Evolutionary conservation across 2,888 invertebrate species (phyloP).

Genomic region (Xestobium rufovillosum): DNA sequence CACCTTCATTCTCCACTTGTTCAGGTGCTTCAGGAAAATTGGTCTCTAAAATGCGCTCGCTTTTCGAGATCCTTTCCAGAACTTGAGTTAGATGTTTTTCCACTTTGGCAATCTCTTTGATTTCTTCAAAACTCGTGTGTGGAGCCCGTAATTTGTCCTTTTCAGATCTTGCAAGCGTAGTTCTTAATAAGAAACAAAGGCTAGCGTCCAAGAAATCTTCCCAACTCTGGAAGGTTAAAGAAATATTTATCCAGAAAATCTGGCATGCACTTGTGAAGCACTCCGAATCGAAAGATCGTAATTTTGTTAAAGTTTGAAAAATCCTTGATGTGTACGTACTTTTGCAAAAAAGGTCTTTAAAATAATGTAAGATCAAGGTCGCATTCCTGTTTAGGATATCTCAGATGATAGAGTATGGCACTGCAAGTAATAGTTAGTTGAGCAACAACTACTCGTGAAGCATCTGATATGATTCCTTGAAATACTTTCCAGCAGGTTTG

Average conservation of each 20-base stretch:
- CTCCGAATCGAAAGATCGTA: too few relatives aligned
- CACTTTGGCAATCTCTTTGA: conserved; percentile 37
- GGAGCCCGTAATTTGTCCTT: conserved; percentile 55
- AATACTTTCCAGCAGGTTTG: too few relatives aligned
- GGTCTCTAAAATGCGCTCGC: conserved; percentile 9
- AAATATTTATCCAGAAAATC: conserved; percentile 9
- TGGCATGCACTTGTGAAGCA: too few relatives aligned
- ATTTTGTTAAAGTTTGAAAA: too few relatives aligned
- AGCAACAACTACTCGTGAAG: too few relatives aligned
- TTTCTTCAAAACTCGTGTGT: conserved; percentile 43
- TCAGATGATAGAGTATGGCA: too few relatives aligned
- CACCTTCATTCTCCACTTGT: conserved; percentile 6
- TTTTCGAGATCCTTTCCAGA: conserved; percentile 35
- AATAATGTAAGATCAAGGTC: too few relatives aligned
- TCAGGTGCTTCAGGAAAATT: conserved; percentile 11
- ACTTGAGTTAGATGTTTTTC: conserved; percentile 39
- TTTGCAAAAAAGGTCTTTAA: too few relatives aligned
- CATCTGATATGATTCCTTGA: too few relatives aligned
- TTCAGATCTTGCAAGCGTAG: conserved; percentile 54
- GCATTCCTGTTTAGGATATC: too few relatives aligned
- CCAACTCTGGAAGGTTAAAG: conserved; percentile 73
- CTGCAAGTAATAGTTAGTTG: too few relatives aligned
- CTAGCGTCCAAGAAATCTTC: conserved; percentile 67
- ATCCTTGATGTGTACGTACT: too few relatives aligned
- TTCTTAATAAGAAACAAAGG: conserved; percentile 57